These are phyloP conservation scores for Lasioglossum pauxillum DNA, from an alignment of 2,888 invertebrate species.

Conservation along the genomic window DNA sequence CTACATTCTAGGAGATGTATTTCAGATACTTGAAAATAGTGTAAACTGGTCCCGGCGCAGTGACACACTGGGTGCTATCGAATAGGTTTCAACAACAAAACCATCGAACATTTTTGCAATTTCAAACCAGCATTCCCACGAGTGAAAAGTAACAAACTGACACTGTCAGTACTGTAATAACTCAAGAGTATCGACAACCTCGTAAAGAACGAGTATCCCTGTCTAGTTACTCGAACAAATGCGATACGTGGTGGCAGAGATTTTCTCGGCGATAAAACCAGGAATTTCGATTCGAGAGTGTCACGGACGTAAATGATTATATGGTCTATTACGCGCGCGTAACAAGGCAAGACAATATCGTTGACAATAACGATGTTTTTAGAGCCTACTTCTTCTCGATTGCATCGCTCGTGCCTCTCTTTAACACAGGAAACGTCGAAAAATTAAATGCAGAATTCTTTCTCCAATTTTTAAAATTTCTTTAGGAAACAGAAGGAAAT, in stretches of 20 bases:
- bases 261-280: slow-evolving; percentile 11
- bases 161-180: slow-evolving; percentile 11
- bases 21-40: background rate
- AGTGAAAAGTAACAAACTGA: slow-evolving; percentile 6
- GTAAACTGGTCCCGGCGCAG: background rate
- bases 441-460: background rate
- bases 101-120: slow-evolving; percentile 24
- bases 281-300: background rate
- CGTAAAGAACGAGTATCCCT: slow-evolving; percentile 36
- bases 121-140: slow-evolving; percentile 6
- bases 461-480: background rate
- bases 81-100: background rate
- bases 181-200: slow-evolving; percentile 28
- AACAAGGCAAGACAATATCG: background rate
- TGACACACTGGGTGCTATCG: background rate
- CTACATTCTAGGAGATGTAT: background rate
- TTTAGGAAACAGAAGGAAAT: background rate
- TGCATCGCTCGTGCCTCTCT: background rate
- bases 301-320: background rate
- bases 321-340: background rate
- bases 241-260: slow-evolving; percentile 9
- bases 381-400: background rate
- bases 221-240: slow-evolving; percentile 51
- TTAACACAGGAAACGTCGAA: background rate
- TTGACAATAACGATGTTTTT: background rate